These are phyloP conservation scores for Lithophane semibrunnea DNA, from an alignment of 2,888 invertebrate species.

Conservation along the genomic window DNA sequence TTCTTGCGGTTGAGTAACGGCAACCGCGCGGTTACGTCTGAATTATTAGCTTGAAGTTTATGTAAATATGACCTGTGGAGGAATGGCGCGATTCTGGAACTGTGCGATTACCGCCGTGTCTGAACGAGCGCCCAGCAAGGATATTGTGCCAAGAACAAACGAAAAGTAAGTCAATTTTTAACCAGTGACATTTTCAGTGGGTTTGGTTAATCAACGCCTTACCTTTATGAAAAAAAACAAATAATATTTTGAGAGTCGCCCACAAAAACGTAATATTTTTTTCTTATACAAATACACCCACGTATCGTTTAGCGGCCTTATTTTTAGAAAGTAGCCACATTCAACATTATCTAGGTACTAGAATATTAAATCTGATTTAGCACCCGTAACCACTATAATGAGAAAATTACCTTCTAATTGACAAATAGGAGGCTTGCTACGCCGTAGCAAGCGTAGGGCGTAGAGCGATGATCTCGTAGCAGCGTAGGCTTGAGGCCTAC, in stretches of 20 bases:
- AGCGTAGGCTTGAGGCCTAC: constrained; percentile 42
- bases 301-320: background rate
- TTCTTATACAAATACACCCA: background rate
- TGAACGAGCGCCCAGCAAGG: background rate
- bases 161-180: background rate
- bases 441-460: constrained; percentile 54
- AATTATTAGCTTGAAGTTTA: background rate
- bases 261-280: background rate
- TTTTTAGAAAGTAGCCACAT: background rate
- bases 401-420: constrained; percentile 42
- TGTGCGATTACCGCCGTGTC: background rate
- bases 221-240: background rate
- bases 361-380: constrained; percentile 25
- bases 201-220: background rate
- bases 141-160: background rate
- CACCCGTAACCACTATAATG: constrained; percentile 6
- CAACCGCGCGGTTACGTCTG: background rate
- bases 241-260: background rate
- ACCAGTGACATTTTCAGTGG: background rate
- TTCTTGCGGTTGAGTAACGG: background rate
- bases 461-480: constrained; percentile 49
- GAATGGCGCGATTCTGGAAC: background rate
- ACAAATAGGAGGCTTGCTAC: constrained; percentile 43
- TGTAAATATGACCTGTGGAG: background rate
- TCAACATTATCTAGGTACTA: background rate